Percentiles rank a stretch among this genome's conserved stretches.
Conservation (phyloP, 2,113 vertebrate genomes). For the Rhadina sibilatrix region DNA sequence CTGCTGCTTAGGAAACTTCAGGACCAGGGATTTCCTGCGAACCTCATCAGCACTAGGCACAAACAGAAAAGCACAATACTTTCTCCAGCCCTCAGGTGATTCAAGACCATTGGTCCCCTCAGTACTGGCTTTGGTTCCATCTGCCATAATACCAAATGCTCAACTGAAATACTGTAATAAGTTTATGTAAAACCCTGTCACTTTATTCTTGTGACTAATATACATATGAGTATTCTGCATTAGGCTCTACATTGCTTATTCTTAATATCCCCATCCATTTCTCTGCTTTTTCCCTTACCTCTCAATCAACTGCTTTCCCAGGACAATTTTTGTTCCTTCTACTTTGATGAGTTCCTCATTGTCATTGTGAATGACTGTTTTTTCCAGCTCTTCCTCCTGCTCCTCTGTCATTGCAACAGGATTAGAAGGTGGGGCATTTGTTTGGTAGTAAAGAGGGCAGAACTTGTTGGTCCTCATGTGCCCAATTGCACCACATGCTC, state of each 20-base stretch:
- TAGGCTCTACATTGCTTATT: not conserved
- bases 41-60: conserved; percentile 91
- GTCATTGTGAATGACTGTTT: conserved; percentile 97
- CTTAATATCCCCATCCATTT: not conserved
- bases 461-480: conserved; percentile 99
- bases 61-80: not conserved
- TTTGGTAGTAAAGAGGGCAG: conserved; percentile 98
- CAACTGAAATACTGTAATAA: accelerated
- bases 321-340: conserved; percentile 97
- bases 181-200: not conserved
- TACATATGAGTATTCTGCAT: not conserved
- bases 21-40: conserved; percentile 93
- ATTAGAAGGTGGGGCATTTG: conserved; percentile 95
- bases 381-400: conserved; percentile 97
- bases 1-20: conserved; percentile 98
- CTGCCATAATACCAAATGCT: not conserved
- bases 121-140: not conserved
- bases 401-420: conserved; percentile 99
- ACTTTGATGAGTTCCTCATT: conserved; percentile 99
- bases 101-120: not conserved
- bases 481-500: conserved; percentile 95
- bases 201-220: not conserved
- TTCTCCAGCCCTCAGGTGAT: not conserved
- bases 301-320: conserved; percentile 97
- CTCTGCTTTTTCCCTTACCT: conserved; percentile 75